Evolutionary conservation across 2,113 vertebrate genomes (phyloP).

Genomic region (Xiphorhynchus elegans): DNA sequence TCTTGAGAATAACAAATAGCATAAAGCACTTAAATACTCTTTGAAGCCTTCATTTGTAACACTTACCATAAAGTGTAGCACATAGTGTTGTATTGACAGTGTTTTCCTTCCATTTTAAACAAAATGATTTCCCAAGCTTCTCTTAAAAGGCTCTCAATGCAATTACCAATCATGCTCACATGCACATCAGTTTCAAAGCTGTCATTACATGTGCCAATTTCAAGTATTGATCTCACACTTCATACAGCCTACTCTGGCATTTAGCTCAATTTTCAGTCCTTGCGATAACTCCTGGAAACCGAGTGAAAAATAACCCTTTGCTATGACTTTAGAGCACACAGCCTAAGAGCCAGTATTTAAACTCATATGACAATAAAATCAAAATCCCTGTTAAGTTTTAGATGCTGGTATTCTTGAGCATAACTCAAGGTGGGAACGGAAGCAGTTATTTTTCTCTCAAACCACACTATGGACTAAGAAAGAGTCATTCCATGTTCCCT

Average conservation of each 20-base stretch:
- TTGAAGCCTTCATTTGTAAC: background rate
- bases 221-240: background rate
- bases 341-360: background rate
- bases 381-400: background rate
- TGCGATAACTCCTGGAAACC: background rate
- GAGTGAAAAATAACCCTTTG: background rate
- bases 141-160: background rate
- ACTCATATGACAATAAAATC: background rate
- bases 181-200: background rate
- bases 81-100: background rate
- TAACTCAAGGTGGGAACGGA: background rate
- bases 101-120: conserved; percentile 19
- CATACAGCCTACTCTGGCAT: background rate
- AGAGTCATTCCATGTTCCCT: background rate
- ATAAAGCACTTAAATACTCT: background rate
- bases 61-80: background rate
- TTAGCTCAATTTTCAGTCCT: background rate
- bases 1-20: background rate
- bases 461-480: background rate
- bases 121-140: background rate
- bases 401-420: background rate
- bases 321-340: background rate
- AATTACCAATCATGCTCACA: background rate
- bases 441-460: background rate
- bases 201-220: background rate